Conservation (phyloP, 2,113 vertebrate species). For the Equus przewalskii region DNA sequence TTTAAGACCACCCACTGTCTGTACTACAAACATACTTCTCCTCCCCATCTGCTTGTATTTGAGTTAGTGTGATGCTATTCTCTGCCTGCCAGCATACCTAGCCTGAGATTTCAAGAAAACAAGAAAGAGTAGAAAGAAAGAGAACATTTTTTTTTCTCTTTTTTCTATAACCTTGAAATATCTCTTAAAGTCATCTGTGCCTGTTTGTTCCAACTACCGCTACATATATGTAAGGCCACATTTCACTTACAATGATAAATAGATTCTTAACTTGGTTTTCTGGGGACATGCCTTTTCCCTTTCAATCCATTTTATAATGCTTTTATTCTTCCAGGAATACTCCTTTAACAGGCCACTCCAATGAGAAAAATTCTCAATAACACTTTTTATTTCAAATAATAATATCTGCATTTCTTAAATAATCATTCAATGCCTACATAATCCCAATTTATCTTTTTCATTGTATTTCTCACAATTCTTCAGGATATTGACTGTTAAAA, state of each 20-base stretch:
- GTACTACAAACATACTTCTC: background rate
- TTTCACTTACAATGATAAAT: background rate
- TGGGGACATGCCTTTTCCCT: rapidly evolving
- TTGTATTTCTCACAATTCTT: background rate
- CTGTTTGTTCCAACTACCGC: background rate
- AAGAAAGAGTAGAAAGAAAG: background rate
- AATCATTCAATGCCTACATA: background rate
- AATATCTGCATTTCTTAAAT: background rate
- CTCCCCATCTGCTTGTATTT: background rate
- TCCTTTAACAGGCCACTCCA: background rate
- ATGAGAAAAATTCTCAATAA: background rate
- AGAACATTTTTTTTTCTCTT: background rate
- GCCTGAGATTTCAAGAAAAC: background rate
- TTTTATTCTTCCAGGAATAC: background rate
- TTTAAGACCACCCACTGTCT: background rate
- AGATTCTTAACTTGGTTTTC: background rate
- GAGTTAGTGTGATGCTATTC: background rate
- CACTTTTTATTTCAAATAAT: background rate
- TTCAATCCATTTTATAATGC: background rate
- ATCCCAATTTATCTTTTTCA: background rate
- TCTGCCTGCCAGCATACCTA: background rate
- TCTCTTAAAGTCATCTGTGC: background rate
- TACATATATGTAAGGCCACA: background rate
- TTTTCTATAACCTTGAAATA: background rate
- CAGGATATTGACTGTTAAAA: background rate